phyloP scores from a whole-genome alignment of 2,113 vertebrate genomes.

The Neogale vison region DNA sequence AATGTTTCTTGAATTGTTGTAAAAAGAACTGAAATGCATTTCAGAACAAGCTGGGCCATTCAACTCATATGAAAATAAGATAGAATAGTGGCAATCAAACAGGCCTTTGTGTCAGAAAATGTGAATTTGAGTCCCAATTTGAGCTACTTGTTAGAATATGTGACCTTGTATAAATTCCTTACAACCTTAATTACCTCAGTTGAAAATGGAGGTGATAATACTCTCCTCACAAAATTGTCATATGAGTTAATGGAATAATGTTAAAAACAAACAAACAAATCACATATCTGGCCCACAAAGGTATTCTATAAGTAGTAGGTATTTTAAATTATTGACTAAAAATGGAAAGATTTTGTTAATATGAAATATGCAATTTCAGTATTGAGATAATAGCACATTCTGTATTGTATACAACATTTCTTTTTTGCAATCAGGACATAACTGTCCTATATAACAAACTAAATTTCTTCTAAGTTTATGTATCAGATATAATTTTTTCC shows the following conservation, averaged over 20 bases:
- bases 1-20: not conserved
- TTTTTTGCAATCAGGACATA: not conserved
- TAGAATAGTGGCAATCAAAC: not conserved
- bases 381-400: not conserved
- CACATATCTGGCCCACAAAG: not conserved
- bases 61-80: not conserved
- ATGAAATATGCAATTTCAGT: conserved; percentile 44
- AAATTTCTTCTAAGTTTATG: not conserved
- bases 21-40: conserved; percentile 3
- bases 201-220: not conserved
- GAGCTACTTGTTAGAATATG: not conserved
- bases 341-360: not conserved
- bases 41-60: not conserved
- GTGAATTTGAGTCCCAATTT: conserved; percentile 4
- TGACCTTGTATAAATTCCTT: not conserved
- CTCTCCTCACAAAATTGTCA: not conserved
- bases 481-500: conserved; percentile 14
- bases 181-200: not conserved
- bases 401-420: not conserved
- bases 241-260: not conserved
- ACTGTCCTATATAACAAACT: conserved; percentile 42
- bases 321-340: not conserved
- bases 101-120: not conserved
- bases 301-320: not conserved
- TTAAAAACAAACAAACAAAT: not conserved